phyloP scores from a whole-genome alignment of 2,113 vertebrate genomes.

The Lates calcarifer region DNA sequence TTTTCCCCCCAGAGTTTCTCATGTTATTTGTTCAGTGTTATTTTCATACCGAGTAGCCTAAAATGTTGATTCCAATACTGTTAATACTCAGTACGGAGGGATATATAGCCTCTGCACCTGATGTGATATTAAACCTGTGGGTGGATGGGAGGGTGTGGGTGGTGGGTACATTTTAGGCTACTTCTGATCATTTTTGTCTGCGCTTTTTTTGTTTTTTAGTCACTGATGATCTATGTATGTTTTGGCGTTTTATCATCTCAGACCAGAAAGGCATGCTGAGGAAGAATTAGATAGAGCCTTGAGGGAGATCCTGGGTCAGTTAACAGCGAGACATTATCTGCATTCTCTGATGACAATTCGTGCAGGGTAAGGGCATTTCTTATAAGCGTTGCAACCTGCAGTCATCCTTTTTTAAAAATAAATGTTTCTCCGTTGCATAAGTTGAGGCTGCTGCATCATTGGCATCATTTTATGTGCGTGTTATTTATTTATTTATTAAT shows the following conservation, averaged over 20 bases:
- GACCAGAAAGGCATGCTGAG: constrained; percentile 90
- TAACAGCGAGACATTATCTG: constrained; percentile 94
- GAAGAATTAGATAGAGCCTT: constrained; percentile 96
- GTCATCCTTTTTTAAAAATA: constrained; percentile 48
- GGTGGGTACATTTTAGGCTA: constrained; percentile 80
- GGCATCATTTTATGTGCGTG: constrained; percentile 53
- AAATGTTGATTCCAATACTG: constrained; percentile 61
- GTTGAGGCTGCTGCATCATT: constrained; percentile 68
- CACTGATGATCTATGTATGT: constrained; percentile 84
- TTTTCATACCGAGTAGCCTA: constrained; percentile 74
- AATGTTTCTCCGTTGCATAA: constrained; percentile 43
- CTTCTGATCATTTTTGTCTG: constrained; percentile 76
- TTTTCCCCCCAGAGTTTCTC: constrained; percentile 64
- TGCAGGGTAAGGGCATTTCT: constrained; percentile 92
- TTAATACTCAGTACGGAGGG: not conserved
- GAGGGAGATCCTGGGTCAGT: constrained; percentile 94
- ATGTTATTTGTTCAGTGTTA: constrained; percentile 78
- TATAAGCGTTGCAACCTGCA: constrained; percentile 82
- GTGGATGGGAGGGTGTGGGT: constrained; percentile 46
- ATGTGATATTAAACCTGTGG: constrained; percentile 20
- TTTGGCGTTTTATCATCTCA: constrained; percentile 87
- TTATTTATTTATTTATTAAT: not conserved
- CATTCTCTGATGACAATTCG: constrained; percentile 93
- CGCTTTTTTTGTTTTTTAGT: constrained; percentile 60
- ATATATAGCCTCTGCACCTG: constrained; percentile 18